Conservation (phyloP, 2,888 invertebrate species). For the Sphaerophoria rueppellii region DNA sequence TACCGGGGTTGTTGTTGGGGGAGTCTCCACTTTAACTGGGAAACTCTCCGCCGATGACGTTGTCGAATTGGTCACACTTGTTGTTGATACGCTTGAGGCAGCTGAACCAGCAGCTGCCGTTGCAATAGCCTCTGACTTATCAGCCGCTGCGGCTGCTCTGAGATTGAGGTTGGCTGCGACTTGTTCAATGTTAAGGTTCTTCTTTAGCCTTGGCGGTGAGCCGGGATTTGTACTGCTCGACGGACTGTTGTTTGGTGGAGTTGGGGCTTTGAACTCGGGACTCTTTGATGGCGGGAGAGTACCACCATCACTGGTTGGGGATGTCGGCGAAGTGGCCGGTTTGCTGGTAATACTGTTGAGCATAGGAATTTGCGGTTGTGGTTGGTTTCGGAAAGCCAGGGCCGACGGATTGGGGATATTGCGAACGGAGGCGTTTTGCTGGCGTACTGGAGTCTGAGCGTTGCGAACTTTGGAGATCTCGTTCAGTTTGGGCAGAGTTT, state of each 20-base stretch:
- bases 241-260: slow-evolving; percentile 44
- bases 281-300: neutral
- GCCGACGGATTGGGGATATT: slow-evolving; percentile 86
- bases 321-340: slow-evolving; percentile 54
- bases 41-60: slow-evolving; percentile 13
- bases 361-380: slow-evolving; percentile 74
- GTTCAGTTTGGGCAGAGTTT: slow-evolving; percentile 74
- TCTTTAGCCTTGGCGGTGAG: slow-evolving; percentile 76
- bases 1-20: slow-evolving; percentile 29
- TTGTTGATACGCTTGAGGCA: slow-evolving; percentile 1
- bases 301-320: slow-evolving; percentile 50
- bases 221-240: slow-evolving; percentile 65
- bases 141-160: slow-evolving; percentile 78
- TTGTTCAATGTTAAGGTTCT: slow-evolving; percentile 81
- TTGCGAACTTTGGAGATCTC: slow-evolving; percentile 66
- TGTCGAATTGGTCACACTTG: slow-evolving; percentile 63
- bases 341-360: slow-evolving; percentile 74
- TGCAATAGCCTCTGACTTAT: slow-evolving; percentile 77
- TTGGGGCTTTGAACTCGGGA: slow-evolving; percentile 62
- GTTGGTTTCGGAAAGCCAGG: slow-evolving; percentile 83
- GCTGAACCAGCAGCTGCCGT: slow-evolving; percentile 71
- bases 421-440: slow-evolving; percentile 84
- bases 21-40: slow-evolving; percentile 48
- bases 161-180: slow-evolving; percentile 81
- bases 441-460: slow-evolving; percentile 78